These are phyloP conservation scores for Panorpa germanica DNA, from an alignment of 2,888 invertebrate genomes.

Conservation along the genomic window DNA sequence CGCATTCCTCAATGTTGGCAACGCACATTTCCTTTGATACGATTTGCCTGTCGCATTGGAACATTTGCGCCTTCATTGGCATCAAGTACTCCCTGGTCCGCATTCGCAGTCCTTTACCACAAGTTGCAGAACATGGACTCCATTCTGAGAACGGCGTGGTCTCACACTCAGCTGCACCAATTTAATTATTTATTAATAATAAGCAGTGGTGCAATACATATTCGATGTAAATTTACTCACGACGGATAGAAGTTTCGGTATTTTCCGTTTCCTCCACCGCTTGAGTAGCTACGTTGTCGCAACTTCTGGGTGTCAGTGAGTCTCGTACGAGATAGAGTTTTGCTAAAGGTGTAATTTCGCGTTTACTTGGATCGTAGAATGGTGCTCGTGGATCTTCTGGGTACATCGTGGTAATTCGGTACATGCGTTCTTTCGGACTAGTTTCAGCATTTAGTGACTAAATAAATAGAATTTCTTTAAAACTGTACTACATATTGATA, in stretches of 20 bases:
- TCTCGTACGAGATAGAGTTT: conserved; percentile 58
- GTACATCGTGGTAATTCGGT: conserved; percentile 72
- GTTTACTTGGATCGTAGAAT: conserved; percentile 58
- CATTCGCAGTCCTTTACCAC: conserved; percentile 74
- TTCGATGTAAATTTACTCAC: conserved; percentile 30
- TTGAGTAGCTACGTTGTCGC: conserved; percentile 42
- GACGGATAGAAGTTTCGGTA: conserved; percentile 37
- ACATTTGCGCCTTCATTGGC: conserved; percentile 51
- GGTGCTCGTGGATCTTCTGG: conserved; percentile 86
- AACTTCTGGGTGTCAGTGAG: conserved; percentile 51
- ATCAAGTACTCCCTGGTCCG: conserved; percentile 50
- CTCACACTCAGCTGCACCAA: conserved; percentile 53
- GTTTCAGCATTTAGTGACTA: conserved; percentile 67
- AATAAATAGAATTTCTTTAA: conserved; percentile 11
- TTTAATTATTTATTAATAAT: conserved; percentile 5
- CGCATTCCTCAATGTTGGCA: conserved; percentile 52
- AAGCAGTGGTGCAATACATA: neutral
- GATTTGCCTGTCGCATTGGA: conserved; percentile 51
- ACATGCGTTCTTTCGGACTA: conserved; percentile 65
- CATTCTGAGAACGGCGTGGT: conserved; percentile 57
- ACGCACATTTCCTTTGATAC: conserved; percentile 83
- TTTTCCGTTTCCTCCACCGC: conserved; percentile 45
- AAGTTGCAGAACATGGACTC: conserved; percentile 68
- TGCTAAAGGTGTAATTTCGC: conserved; percentile 68
- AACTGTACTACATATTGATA: too few relatives aligned